Percentiles rank a stretch among this genome's conserved stretches.
Conservation (phyloP, 2,888 invertebrate genomes). For the Embidobia sp. region DNA sequence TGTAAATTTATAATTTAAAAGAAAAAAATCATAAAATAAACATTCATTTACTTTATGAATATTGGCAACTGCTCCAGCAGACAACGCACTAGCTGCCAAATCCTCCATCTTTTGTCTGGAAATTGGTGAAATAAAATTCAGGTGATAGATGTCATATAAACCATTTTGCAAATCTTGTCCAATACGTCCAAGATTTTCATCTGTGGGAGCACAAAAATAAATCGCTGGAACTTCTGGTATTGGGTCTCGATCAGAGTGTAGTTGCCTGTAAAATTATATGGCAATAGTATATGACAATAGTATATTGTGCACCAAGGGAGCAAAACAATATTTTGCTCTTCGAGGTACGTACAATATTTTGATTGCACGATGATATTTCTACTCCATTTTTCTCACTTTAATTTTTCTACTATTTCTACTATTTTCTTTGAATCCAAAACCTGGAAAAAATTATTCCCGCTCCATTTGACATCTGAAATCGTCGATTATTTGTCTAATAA, state of each 20-base stretch:
- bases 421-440: too few species aligned
- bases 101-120: constrained; percentile 97
- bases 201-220: constrained; percentile 97
- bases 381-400: too few species aligned
- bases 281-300: too few species aligned
- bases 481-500: too few species aligned
- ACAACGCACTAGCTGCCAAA: constrained; percentile 94
- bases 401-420: too few species aligned
- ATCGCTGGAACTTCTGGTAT: constrained; percentile 99
- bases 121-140: constrained; percentile 98
- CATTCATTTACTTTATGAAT: constrained; percentile 92
- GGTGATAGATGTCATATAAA: constrained; percentile 95
- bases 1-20: too few species aligned
- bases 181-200: constrained; percentile 97
- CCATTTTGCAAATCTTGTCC: constrained; percentile 94
- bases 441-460: too few species aligned
- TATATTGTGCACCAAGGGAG: too few species aligned
- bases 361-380: too few species aligned
- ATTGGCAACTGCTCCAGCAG: constrained; percentile 93
- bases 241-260: constrained; percentile 93
- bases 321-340: neutral
- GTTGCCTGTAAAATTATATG: constrained; percentile 88
- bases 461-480: too few species aligned
- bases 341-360: too few species aligned
- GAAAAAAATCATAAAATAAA: neutral